Conservation (phyloP, 2,888 invertebrate genomes). For the Drosophila phalerata region DNA sequence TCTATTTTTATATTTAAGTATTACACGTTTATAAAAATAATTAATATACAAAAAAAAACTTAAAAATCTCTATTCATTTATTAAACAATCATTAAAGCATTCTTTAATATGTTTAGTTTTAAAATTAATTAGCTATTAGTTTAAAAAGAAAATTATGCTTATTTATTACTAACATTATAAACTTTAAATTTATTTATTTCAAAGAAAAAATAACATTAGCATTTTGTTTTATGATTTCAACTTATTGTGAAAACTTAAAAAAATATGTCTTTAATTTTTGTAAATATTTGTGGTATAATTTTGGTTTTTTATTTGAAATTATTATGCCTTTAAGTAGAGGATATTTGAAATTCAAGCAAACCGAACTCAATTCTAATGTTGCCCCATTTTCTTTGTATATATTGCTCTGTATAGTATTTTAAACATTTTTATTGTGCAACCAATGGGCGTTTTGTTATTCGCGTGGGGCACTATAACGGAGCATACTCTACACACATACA, state of each 20-base stretch:
- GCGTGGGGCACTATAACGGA: conserved; percentile 49
- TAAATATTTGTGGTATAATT: not conserved
- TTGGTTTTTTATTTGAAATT: not conserved
- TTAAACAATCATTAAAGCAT: too few relatives aligned
- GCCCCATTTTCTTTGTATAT: conserved; percentile 29
- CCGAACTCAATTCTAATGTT: conserved; percentile 24
- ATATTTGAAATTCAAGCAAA: conserved; percentile 11
- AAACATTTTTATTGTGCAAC: conserved; percentile 75
- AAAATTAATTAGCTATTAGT: too few relatives aligned
- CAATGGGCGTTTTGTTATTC: conserved; percentile 75
- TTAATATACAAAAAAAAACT: too few relatives aligned
- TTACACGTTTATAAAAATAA: too few relatives aligned
- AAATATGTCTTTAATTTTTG: not conserved
- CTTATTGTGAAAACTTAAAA: too few relatives aligned
- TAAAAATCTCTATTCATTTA: too few relatives aligned
- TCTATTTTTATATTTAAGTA: too few relatives aligned
- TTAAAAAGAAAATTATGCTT: too few relatives aligned
- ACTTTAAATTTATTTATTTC: too few relatives aligned
- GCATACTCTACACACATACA: too few relatives aligned
- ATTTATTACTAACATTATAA: too few relatives aligned
- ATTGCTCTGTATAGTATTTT: conserved; percentile 66
- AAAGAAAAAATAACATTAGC: not conserved
- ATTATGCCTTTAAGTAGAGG: not conserved
- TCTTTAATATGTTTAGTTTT: too few relatives aligned
- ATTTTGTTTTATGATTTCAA: not conserved